A percentile compares a stretch with the other conserved stretches of the same genome.
phyloP scores from a whole-genome alignment of 2,888 invertebrate species.

The Lydus trimaculatus region DNA sequence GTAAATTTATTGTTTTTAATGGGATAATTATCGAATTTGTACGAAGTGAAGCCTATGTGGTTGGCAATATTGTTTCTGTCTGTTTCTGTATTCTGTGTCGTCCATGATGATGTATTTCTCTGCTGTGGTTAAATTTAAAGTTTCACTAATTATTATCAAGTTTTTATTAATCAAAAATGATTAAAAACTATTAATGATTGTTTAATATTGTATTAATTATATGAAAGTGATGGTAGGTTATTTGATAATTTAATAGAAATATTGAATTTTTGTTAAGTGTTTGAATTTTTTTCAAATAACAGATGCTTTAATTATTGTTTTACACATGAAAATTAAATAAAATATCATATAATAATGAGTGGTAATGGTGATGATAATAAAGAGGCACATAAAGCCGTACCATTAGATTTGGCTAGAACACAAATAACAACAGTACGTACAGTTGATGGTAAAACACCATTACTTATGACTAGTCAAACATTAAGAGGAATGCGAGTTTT shows the following conservation, averaged over 20 bases:
- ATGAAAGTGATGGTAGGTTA: neutral
- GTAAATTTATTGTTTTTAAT: neutral
- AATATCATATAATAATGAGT: constrained; percentile 52
- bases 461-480: constrained; percentile 56
- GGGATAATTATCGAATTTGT: neutral
- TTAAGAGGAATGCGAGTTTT: constrained; percentile 58
- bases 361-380: constrained; percentile 64
- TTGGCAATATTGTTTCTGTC: constrained; percentile 10
- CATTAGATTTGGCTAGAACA: constrained; percentile 62
- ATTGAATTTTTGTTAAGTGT: constrained; percentile 12
- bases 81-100: constrained; percentile 13
- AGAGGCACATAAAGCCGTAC: constrained; percentile 66
- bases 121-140: constrained; percentile 20
- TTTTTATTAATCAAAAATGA: neutral
- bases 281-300: constrained; percentile 12
- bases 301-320: constrained; percentile 13
- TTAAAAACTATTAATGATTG: neutral
- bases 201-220: neutral
- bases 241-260: constrained; percentile 11
- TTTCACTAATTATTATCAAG: constrained; percentile 9
- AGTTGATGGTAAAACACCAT: constrained; percentile 57
- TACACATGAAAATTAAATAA: constrained; percentile 5
- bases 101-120: constrained; percentile 25
- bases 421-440: constrained; percentile 64
- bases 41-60: neutral